Conservation (phyloP, 30 jellyfish, hydroid and myxozoan species). For the Aurelia coerulea region DNA sequence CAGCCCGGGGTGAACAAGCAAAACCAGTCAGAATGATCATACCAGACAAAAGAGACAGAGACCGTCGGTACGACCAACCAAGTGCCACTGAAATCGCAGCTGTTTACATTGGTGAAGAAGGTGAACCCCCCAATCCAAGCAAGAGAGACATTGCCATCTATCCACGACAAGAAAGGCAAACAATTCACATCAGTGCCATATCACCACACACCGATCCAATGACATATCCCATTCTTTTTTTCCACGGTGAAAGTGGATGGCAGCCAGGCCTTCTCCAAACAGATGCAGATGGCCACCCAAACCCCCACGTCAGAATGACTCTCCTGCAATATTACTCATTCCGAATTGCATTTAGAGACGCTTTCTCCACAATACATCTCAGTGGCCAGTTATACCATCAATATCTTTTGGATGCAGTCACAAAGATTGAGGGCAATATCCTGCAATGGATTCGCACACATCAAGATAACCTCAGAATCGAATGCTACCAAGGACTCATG, state of each 20-base stretch:
- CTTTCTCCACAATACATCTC: neutral
- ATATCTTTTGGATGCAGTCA: neutral
- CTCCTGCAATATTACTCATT: neutral
- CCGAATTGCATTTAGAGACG: neutral
- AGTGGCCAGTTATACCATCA: neutral
- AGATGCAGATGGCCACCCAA: neutral
- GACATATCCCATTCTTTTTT: slow-evolving; percentile 47
- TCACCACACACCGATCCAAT: slow-evolving; percentile 34
- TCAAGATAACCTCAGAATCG: neutral
- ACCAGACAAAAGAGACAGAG: neutral
- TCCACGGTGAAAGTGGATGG: slow-evolving; percentile 57
- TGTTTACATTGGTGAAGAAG: neutral
- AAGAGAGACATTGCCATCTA: neutral
- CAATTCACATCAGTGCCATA: neutral
- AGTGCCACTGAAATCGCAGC: neutral
- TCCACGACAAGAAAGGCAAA: neutral
- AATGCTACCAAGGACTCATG: slow-evolving; percentile 3
- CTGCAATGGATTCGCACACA: neutral
- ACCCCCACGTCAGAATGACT: neutral
- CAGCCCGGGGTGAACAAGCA: neutral
- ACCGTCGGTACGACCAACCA: neutral
- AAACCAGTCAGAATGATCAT: neutral
- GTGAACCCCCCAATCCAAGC: neutral
- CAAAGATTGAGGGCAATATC: neutral
- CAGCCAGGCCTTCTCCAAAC: too few relatives aligned